Evolutionary conservation across 2,113 vertebrate species (phyloP), one percentile per base, ranked within the genome.

Genomic region (Xenopus laevis): DNA sequence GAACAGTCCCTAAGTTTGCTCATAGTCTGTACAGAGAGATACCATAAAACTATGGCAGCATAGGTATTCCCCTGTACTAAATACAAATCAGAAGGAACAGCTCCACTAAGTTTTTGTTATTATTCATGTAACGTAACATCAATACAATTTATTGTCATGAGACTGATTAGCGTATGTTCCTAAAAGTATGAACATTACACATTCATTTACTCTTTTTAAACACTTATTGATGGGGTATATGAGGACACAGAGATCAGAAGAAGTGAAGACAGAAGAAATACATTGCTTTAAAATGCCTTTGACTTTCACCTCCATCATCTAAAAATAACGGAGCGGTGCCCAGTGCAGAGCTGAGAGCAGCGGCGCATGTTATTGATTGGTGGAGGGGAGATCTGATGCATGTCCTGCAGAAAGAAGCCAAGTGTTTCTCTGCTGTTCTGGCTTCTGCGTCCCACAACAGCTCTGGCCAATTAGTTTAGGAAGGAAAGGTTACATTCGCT

Each of bases 361-460:
- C 40, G 65, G 62, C 55, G 70, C 20, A 46, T 33, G 7, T 13
- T 73, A 73, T 73, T 66, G 71, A 73, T 73, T 21, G 12, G 30
- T 57, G 63, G 23, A 66, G 71, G 62, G 27, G 71, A 65, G 63
- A 73, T 73, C 65, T 73, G 65, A 73, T 66, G 71, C 71, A 66
- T 45, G 59, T 66, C 52, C 30, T 59, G 53, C 71, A 73, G 71
- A 66, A 66, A 73, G 58, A 46, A 45, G 50, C 30, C 4, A 6
- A 13, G 30, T 13, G 18, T 30, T 59, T 44, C 63, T 55, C 53
- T 50, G 15, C 20, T 13, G 30, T 8, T 15, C 53, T 4, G 2
- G 10, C 20, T 10, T 17, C 3, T 12, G 23, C 7, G n/a, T 45
- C 63, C 71, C 63, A 46, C 33, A 18, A 30, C 27, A 21, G 47